These are phyloP conservation scores for Orchestia grillus DNA, from an alignment of 1,140 invertebrate genomes.

Conservation along the genomic window DNA sequence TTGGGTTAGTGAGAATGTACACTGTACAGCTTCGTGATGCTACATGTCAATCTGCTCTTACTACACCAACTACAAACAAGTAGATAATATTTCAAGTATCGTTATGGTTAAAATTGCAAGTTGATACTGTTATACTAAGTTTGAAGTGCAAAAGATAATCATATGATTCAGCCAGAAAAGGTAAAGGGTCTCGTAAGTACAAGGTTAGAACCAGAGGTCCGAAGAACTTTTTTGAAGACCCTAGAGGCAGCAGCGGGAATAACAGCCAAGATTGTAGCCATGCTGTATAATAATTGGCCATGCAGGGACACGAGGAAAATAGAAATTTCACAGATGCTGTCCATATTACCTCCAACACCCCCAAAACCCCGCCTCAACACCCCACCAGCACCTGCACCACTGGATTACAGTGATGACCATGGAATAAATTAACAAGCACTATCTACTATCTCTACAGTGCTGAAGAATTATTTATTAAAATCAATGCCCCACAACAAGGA, in stretches of 20 bases:
- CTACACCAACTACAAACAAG: neutral
- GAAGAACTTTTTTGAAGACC: neutral
- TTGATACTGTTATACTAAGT: neutral
- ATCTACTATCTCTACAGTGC: neutral
- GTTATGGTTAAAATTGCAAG: neutral
- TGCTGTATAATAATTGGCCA: neutral
- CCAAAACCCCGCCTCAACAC: neutral
- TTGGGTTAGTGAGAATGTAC: too few relatives aligned
- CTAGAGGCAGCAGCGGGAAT: neutral
- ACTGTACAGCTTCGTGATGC: neutral
- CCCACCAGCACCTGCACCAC: neutral
- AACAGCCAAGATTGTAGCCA: neutral
- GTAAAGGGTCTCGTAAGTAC: neutral
- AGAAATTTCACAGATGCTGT: neutral
- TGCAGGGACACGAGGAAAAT: neutral
- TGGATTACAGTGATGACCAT: neutral
- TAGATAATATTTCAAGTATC: neutral
- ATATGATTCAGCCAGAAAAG: neutral
- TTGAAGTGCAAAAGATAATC: neutral
- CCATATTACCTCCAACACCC: neutral
- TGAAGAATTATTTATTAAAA: neutral
- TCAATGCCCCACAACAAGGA: too few relatives aligned
- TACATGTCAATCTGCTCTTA: neutral
- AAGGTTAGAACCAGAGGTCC: neutral
- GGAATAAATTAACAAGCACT: neutral